Base-by-base conservation (phyloP, 2,888 invertebrate species). In the Ecliptopera silaceata region DNA sequence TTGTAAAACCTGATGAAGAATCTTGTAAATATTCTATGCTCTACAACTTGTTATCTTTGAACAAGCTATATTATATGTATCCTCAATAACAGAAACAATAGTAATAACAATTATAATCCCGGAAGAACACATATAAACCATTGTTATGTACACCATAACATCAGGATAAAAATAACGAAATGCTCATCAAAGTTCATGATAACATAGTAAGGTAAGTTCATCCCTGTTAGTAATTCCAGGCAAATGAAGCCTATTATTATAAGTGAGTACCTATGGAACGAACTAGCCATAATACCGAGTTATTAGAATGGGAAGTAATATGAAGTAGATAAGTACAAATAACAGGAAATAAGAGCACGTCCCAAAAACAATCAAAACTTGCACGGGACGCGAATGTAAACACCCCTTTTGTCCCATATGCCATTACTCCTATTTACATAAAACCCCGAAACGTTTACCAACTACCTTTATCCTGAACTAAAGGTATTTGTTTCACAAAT, bases 1-100 rank as follows among this genome's bases (percentile, higher is more conserved):
- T 85, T 26, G 91, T 87, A 46, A 79, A 91, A 48, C 89, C 89
- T 89, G 20, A 20, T 3, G 45, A 31, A n/a, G n/a, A n/a, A n/a
- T n/a, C n/a, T n/a, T n/a, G n/a, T n/a, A n/a, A n/a, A n/a, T n/a
- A n/a, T n/a, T n/a, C n/a, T n/a, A n/a, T n/a, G n/a, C 32, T 11
- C 32, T 32, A n/a, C n/a, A n/a, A n/a, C n/a, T 32, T n/a, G 32
- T 26, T 26, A 6, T 26, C 10, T 26, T 26, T 4, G 8, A 8
- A 8, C 26, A 6, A 26, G 26, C 10, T 26, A 2, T 26, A 8
- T 26, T 6, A 8, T 26, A 26, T 26, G 26, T 26, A 26, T 26
- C 26, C 26, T 6, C 8, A 26, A 26, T 26, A 26, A 26, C 26
- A 26, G 26, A 8, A 20, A 20, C 20, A 20, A 20, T 20, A 20